Evolutionary conservation across 1,140 invertebrate species (phyloP).

Genomic region (Magallana gigas): DNA sequence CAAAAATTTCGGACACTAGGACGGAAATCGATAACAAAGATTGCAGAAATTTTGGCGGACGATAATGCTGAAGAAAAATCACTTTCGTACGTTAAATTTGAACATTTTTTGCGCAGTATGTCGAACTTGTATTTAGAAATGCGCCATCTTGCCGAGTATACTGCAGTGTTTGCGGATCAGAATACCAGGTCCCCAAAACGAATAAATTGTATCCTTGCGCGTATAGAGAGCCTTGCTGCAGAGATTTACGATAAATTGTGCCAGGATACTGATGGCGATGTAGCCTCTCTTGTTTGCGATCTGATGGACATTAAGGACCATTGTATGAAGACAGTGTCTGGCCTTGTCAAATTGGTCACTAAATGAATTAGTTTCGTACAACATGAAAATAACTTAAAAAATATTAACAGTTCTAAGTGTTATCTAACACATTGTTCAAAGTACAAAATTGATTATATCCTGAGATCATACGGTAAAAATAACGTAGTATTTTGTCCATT

Average conservation of each 20-base stretch:
- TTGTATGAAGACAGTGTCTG: background rate
- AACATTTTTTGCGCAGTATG: background rate
- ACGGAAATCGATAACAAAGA: background rate
- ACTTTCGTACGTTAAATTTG: background rate
- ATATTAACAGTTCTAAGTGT: too few relatives aligned
- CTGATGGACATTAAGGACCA: background rate
- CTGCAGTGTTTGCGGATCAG: background rate
- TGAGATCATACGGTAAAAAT: too few relatives aligned
- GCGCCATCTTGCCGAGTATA: background rate
- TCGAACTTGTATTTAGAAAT: background rate
- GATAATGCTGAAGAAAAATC: background rate
- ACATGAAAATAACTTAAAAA: too few relatives aligned
- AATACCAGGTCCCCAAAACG: background rate
- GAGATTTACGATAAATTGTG: background rate
- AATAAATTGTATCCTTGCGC: background rate
- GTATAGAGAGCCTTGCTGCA: background rate
- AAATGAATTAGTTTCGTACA: too few relatives aligned
- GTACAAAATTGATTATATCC: too few relatives aligned
- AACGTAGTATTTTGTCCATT: too few relatives aligned
- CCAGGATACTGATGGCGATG: background rate
- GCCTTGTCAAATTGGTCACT: background rate
- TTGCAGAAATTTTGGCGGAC: background rate
- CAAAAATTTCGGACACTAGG: background rate
- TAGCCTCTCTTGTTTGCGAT: background rate
- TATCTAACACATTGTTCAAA: too few relatives aligned